Evolutionary conservation across 2,113 vertebrate species (phyloP), one percentile per base, ranked within the genome.

Genomic region (Ploceus nigricollis): DNA sequence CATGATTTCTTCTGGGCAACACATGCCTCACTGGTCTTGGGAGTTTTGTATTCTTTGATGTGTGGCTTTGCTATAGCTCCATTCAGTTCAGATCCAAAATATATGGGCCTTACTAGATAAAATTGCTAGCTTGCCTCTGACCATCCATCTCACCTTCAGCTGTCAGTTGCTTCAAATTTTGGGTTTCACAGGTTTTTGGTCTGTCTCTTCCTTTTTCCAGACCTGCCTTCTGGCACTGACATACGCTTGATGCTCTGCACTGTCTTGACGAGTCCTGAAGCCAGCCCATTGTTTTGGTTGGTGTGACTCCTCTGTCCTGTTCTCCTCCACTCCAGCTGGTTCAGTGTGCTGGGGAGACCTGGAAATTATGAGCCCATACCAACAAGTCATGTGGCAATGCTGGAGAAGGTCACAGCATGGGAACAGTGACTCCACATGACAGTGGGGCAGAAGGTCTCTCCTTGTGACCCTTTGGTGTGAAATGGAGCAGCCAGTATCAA

Each of bases 361-460:
- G 81, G 42, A 71, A 78, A 57, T 81, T 12, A 21, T 0, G 5
- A 69, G 24, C 30, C 17, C 1, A 1, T 21, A 5, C 20, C 15
- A 65, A 24, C 5, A 3, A 30, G 15, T 6, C 25, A 20, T 0
- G 0, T n/a, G 21, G 18, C 37, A 28, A 0, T 20, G 2, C 68
- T 76, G 33, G 71, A 70, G 31, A 35, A 66, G 61, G 31, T 78
- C 58, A 35, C 40, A 69, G 66, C 8, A 2, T 27, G 22, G 50
- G 31, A 44, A 10, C 60, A 53, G 10, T 1, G 7, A 47, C 40
- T 64, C 33, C 18, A 3, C 1, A 0, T 48, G 45, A 3, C 1
- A 11, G 10, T 17, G n/a, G 57, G 35, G 9, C 8, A 35, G 21
- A 33, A 69, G 17, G 15, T 56, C 11, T 73, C 40, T 76, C 23